A percentile compares a stretch with the other conserved stretches of the same genome.
Evolutionary conservation across 2,888 invertebrate species (phyloP).

Genomic region (Chrysodeixis includens): DNA sequence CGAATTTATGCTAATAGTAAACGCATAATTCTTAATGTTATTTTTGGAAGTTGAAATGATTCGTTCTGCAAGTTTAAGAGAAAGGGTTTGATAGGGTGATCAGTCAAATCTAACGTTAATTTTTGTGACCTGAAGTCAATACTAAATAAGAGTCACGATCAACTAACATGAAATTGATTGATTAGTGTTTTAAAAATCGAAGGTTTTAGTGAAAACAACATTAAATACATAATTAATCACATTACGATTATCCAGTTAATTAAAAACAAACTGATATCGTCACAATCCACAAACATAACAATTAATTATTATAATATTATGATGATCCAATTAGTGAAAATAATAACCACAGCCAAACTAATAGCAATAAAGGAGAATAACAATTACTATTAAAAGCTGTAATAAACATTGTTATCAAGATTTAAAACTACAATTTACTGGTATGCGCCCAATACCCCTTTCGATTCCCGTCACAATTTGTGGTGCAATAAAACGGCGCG

Average conservation of each 20-base stretch:
- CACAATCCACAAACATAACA: background rate
- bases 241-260: too few relatives aligned
- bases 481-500: slow-evolving; percentile 42
- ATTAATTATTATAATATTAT: too few relatives aligned
- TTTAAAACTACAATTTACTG: slow-evolving; percentile 32
- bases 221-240: too few relatives aligned
- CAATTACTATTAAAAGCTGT: slow-evolving; percentile 18
- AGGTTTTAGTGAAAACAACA: too few relatives aligned
- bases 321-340: background rate
- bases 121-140: too few relatives aligned
- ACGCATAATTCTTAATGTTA: slow-evolving; percentile 20
- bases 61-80: background rate
- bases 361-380: background rate
- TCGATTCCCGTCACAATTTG: slow-evolving; percentile 23
- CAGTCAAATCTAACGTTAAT: too few relatives aligned
- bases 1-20: slow-evolving; percentile 41
- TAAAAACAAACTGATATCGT: background rate
- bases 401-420: slow-evolving; percentile 21
- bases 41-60: slow-evolving; percentile 2
- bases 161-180: too few relatives aligned
- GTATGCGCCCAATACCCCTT: slow-evolving; percentile 12
- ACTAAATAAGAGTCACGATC: too few relatives aligned
- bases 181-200: too few relatives aligned
- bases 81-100: too few relatives aligned
- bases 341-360: background rate